Evolutionary conservation across 2,113 vertebrate genomes (phyloP), one percentile per base, ranked within the genome.

Genomic region (Petromus typicus): DNA sequence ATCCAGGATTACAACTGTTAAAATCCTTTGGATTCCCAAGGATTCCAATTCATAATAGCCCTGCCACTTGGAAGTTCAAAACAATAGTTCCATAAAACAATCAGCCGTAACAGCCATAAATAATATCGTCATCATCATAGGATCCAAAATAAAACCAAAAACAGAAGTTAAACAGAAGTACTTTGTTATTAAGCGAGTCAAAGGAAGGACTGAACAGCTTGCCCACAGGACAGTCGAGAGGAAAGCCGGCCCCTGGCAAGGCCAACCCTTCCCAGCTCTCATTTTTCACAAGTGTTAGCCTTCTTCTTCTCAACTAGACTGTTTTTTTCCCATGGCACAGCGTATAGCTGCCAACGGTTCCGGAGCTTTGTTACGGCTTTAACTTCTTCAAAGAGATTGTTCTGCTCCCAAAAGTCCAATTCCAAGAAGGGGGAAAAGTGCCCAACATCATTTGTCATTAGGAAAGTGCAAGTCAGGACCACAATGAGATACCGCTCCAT

Each of bases 11-110:
- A 91, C 64, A 90, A 73, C 81, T 95, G 64, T 94, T 93, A 92
- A 93, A 95, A 92, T 73, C 93, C 76, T 90, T 89, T 96, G 87
- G 90, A 93, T 84, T 94, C 80, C 56, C 25, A 23, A 86, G n/a
- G 81, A 86, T 67, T 71, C 85, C 66, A 90, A 51, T 92, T 83
- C 57, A 45, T 20, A 88, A 83, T 34, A 54, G n/a, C 30, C 40
- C 88, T 94, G 67, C 63, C 67, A 54, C 40, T 86, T 75, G 78
- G 87, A 93, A 88, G 91, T 71, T 12, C 79, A 25, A 79, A 51
- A 37, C 69, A 30, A 85, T 82, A 54, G 76, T 86, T 30, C 32
- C 86, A 79, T 79, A 63, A 95, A 75, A 95, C 45, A 79, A 78
- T 40, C 71, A 63, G 6, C 54, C 64, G 9, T 14, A 45, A 61